phyloP scores from a whole-genome alignment of 2,113 vertebrate genomes.

The Corythaixoides concolor region DNA sequence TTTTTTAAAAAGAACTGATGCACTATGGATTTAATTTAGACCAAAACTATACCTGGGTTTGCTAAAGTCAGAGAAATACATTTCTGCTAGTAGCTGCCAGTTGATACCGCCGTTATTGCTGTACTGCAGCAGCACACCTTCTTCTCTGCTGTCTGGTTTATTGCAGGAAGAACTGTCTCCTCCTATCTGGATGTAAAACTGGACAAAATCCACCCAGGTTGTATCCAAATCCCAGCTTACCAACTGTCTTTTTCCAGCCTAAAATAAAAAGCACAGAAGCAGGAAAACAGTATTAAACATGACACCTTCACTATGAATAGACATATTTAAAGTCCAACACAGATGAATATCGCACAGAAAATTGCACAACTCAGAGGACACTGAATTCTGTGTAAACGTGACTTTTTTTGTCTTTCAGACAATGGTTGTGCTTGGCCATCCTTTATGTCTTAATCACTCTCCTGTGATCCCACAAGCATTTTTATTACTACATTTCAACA shows the following conservation, averaged over 20 bases:
- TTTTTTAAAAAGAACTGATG: not conserved
- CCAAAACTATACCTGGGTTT: constrained; percentile 82
- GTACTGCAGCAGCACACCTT: constrained; percentile 93
- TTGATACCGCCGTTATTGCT: constrained; percentile 95
- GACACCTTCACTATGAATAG: not conserved
- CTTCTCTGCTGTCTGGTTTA: constrained; percentile 93
- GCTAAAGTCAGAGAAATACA: constrained; percentile 99
- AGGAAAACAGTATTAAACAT: not conserved
- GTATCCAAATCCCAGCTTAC: constrained; percentile 97
- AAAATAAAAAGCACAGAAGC: not conserved
- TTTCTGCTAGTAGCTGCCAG: constrained; percentile 96
- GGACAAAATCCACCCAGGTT: constrained; percentile 96
- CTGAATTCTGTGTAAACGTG: not conserved
- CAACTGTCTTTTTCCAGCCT: constrained; percentile 93
- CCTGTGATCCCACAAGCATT: not conserved
- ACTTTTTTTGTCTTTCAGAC: not conserved
- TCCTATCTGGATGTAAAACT: constrained; percentile 97
- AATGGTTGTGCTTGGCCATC: not conserved
- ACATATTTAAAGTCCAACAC: not conserved
- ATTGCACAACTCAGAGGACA: not conserved
- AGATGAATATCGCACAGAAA: not conserved
- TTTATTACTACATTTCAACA: not conserved
- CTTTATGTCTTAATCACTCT: not conserved
- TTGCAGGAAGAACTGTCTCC: constrained; percentile 91
- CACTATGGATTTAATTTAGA: not conserved